phyloP scores from a whole-genome alignment of 2,888 invertebrate genomes.

The Dichetophora obliterata region DNA sequence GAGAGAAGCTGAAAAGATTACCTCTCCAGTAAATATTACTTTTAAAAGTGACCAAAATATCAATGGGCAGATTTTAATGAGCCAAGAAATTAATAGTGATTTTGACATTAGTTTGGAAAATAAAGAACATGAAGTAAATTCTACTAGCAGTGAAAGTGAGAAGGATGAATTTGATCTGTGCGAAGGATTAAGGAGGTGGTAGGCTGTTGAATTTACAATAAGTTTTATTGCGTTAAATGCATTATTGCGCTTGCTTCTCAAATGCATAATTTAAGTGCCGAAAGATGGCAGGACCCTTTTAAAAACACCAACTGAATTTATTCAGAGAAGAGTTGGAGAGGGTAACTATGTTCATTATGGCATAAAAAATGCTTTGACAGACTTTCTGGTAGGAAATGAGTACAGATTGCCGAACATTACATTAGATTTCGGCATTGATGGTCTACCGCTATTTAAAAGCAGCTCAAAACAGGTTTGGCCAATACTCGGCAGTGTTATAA shows the following conservation, averaged over 20 bases:
- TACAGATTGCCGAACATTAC: constrained; percentile 8
- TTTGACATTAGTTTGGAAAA: not conserved
- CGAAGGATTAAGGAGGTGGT: too few species aligned
- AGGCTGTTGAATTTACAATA: too few species aligned
- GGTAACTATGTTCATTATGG: constrained; percentile 36
- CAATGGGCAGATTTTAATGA: not conserved
- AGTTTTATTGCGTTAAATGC: too few species aligned
- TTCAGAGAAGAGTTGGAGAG: not conserved
- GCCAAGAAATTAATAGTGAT: not conserved
- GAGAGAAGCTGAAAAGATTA: not conserved
- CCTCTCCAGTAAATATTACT: not conserved
- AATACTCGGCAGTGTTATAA: constrained; percentile 10
- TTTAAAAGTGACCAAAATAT: not conserved
- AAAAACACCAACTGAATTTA: constrained; percentile 36
- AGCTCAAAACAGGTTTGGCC: too few species aligned
- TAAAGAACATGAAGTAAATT: not conserved
- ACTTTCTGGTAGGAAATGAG: constrained; percentile 32
- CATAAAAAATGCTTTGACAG: constrained; percentile 37
- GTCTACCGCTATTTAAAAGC: constrained; percentile 38
- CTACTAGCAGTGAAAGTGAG: too few species aligned
- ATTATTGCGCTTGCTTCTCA: too few species aligned
- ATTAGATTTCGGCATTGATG: constrained; percentile 22
- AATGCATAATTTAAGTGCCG: not conserved
- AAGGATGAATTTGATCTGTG: too few species aligned
- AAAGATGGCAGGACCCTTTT: constrained; percentile 40